Evolutionary conservation across 2,888 invertebrate genomes (phyloP).

Genomic region (Lasioglossum figueresi): DNA sequence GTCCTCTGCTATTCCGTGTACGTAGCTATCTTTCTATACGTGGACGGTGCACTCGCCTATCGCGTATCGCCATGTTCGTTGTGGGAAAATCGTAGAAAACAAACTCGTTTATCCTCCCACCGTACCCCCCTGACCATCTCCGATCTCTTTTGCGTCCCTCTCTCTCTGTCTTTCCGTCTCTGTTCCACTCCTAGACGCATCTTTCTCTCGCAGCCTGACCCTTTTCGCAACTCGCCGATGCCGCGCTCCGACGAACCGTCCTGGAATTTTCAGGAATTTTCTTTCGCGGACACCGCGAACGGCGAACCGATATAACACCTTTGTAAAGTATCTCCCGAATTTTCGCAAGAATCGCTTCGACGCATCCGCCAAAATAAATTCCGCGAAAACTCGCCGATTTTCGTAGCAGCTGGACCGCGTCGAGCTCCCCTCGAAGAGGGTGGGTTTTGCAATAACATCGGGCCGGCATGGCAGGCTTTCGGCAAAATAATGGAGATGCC

Average conservation of each 20-base stretch:
- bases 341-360: neutral
- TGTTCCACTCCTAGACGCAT: neutral
- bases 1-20: constrained; percentile 79
- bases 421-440: neutral
- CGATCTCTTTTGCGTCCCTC: constrained; percentile 45
- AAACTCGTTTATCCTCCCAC: constrained; percentile 77
- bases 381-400: neutral
- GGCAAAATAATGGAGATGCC: neutral
- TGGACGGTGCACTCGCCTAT: constrained; percentile 69
- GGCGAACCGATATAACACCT: neutral
- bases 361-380: neutral
- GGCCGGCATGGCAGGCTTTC: neutral
- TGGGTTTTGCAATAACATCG: neutral
- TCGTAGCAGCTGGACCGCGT: neutral
- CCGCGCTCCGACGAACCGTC: neutral
- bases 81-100: constrained; percentile 83
- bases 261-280: constrained; percentile 42
- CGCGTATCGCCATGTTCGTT: constrained; percentile 79
- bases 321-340: too few species aligned
- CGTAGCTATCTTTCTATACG: constrained; percentile 75
- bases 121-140: constrained; percentile 37
- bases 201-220: constrained; percentile 24
- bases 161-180: neutral
- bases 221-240: constrained; percentile 36
- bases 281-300: constrained; percentile 8